Conservation (phyloP, 1,140 invertebrate species). For the Lepidurus arcticus region DNA sequence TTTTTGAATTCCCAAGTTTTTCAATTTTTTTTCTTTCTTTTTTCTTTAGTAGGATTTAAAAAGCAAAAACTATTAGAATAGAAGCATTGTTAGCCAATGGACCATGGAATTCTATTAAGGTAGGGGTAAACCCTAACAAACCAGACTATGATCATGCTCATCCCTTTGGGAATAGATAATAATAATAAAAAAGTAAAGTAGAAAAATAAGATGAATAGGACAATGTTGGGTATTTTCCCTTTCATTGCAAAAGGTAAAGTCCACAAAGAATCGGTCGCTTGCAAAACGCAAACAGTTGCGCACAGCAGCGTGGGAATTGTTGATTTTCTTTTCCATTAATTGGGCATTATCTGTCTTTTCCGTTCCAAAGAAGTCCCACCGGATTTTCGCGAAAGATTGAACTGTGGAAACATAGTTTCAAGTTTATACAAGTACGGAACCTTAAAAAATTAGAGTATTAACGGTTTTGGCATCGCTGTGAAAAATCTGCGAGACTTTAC, state of each 20-base stretch:
- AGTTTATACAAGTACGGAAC: too few relatives aligned
- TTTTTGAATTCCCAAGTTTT: not conserved
- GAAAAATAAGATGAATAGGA: not conserved
- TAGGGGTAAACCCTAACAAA: not conserved
- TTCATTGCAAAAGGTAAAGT: not conserved
- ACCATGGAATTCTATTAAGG: not conserved
- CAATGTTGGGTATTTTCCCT: not conserved
- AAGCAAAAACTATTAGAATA: not conserved
- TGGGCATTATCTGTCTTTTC: constrained; percentile 11
- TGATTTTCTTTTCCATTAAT: not conserved
- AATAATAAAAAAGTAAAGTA: too few relatives aligned
- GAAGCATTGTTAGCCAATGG: constrained; percentile 2
- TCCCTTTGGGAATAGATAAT: not conserved
- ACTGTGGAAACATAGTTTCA: too few relatives aligned
- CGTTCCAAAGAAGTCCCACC: not conserved
- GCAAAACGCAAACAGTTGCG: not conserved
- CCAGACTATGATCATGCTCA: constrained; percentile 13
- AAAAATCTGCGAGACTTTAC: too few relatives aligned
- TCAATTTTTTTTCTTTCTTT: not conserved
- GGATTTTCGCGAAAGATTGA: too few relatives aligned
- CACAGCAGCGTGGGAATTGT: constrained; percentile 8
- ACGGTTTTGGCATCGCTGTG: too few relatives aligned
- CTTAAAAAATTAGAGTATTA: too few relatives aligned
- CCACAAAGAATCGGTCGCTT: not conserved
- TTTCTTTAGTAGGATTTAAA: not conserved